Percentiles rank a stretch among this genome's conserved stretches.
These are phyloP conservation scores for Agrilus cyanescens DNA, from an alignment of 2,888 invertebrate species.

Conservation along the genomic window DNA sequence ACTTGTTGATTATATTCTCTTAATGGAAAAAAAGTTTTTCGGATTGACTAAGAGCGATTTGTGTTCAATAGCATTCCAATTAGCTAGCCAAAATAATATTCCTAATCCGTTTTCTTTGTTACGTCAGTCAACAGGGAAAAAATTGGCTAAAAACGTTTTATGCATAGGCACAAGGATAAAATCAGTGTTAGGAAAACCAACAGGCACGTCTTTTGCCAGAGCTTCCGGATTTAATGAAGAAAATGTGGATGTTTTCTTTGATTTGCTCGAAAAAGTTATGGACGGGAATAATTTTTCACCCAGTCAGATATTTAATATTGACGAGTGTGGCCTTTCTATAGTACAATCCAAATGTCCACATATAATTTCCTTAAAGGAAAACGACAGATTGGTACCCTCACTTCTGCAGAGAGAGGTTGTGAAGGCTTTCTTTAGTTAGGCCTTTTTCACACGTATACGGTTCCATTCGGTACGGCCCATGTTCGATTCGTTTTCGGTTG, in stretches of 20 bases:
- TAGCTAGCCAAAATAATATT: conserved; percentile 3
- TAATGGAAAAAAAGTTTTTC: conserved; percentile 2
- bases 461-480: no score
- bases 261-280: conserved; percentile 8
- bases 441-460: no score
- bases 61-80: conserved; percentile 3
- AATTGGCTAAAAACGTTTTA: conserved; percentile 4
- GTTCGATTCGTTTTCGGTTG: no score
- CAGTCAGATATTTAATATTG: conserved; percentile 9
- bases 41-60: conserved; percentile 1
- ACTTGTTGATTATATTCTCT: conserved; percentile 1
- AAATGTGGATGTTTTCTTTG: conserved; percentile 8
- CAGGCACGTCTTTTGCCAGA: conserved; percentile 6
- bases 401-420: conserved; percentile 2
- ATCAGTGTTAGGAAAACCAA: conserved; percentile 6
- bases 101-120: conserved; percentile 6
- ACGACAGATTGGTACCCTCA: conserved; percentile 4
- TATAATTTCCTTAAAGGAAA: conserved; percentile 6
- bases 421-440: not conserved
- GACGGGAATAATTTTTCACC: conserved; percentile 4
- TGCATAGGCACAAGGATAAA: not conserved
- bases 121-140: conserved; percentile 6
- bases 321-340: conserved; percentile 7
- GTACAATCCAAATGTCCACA: conserved; percentile 8
- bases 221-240: conserved; percentile 7